Conservation (phyloP, 2,797 vertebrate genomes). For the Furcifer pardalis region DNA sequence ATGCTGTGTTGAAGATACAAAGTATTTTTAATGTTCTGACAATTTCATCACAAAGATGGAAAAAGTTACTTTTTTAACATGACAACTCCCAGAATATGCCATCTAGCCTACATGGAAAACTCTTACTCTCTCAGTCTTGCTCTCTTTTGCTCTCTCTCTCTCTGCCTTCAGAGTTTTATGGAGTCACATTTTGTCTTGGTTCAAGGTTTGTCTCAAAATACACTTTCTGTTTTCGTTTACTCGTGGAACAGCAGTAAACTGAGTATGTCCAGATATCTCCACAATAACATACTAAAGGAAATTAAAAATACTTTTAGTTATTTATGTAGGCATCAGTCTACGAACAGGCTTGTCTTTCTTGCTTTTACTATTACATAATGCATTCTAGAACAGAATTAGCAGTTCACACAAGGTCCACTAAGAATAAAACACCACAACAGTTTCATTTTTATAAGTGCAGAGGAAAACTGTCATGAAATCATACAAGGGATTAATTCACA, state of each 20-base stretch:
- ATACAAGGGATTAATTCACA: no score
- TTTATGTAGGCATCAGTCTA: not conserved
- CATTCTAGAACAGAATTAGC: not conserved
- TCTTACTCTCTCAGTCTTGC: no score
- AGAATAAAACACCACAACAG: not conserved
- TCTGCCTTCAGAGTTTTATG: not conserved
- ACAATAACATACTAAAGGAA: not conserved
- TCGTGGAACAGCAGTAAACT: not conserved
- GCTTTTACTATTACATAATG: not conserved
- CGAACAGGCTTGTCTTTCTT: not conserved
- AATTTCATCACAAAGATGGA: not conserved
- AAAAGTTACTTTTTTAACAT: no score
- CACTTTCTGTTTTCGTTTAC: not conserved
- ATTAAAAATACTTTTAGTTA: not conserved
- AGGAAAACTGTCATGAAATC: no score
- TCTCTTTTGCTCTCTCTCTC: no score
- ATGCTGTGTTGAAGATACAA: no score
- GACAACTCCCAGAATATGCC: no score
- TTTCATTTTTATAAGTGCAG: no score
- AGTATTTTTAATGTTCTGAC: not conserved
- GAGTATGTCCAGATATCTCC: not conserved
- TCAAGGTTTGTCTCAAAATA: not conserved
- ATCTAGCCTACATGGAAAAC: no score
- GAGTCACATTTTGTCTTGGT: not conserved
- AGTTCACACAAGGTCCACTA: not conserved